Percentiles rank a stretch among this genome's conserved stretches.
Conservation (phyloP, 2,797 vertebrate genomes). For the Sebastolobus altivelis region DNA sequence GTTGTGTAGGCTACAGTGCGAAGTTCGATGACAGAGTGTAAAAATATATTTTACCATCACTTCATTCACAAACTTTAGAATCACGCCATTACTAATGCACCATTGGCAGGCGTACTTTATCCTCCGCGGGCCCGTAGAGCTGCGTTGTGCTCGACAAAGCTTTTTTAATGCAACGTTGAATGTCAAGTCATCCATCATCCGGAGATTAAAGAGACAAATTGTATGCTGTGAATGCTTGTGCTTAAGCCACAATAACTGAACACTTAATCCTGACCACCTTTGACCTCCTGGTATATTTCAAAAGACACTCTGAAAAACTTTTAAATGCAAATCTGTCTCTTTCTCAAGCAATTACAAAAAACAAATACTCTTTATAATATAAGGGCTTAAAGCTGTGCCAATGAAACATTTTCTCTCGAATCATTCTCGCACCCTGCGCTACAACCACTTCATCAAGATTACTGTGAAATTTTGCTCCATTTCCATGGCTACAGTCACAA, state of each 20-base stretch:
- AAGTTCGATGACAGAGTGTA: slow-evolving; percentile 23
- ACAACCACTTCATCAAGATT: slow-evolving; percentile 1
- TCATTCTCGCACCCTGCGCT: neutral
- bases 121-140: slow-evolving; percentile 13
- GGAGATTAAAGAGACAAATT: slow-evolving; percentile 64
- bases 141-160: slow-evolving; percentile 16
- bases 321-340: slow-evolving; percentile 16
- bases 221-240: slow-evolving; percentile 43
- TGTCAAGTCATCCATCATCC: slow-evolving; percentile 62
- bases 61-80: slow-evolving; percentile 53
- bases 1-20: slow-evolving; percentile 10
- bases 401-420: neutral
- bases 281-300: slow-evolving; percentile 51
- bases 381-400: neutral
- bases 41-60: slow-evolving; percentile 30
- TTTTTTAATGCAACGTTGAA: slow-evolving; percentile 59
- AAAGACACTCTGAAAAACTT: slow-evolving; percentile 14
- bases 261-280: slow-evolving; percentile 55
- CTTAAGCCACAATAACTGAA: slow-evolving; percentile 40
- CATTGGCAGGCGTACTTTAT: slow-evolving; percentile 21
- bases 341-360: slow-evolving; percentile 1
- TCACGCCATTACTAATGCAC: slow-evolving; percentile 12
- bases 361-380: neutral
- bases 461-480: slow-evolving; percentile 8
- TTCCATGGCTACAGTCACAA: slow-evolving; percentile 59